A percentile compares a stretch with the other conserved stretches of the same genome.
phyloP scores from a whole-genome alignment of 2,888 invertebrate genomes.

The Tenthredo livida region DNA sequence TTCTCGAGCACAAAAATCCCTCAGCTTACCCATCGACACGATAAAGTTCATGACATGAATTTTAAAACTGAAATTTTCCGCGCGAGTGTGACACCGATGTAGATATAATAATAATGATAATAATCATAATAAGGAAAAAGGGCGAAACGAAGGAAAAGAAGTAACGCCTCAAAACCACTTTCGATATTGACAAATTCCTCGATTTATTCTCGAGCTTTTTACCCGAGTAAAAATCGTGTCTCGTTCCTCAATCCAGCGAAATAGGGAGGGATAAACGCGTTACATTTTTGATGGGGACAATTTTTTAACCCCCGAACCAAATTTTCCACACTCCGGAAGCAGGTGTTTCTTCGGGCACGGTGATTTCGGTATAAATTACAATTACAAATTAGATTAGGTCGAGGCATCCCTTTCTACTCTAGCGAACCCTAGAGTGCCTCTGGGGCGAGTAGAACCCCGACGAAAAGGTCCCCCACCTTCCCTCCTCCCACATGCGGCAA shows the following conservation, averaged over 20 bases:
- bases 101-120: background rate
- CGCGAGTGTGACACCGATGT: background rate
- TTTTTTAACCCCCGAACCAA: constrained; percentile 45
- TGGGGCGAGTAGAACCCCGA: constrained; percentile 12
- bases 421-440: constrained; percentile 46
- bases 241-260: background rate
- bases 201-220: constrained; percentile 36
- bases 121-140: background rate
- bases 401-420: constrained; percentile 25
- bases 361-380: constrained; percentile 54
- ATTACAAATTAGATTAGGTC: constrained; percentile 55
- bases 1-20: constrained; percentile 16
- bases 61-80: background rate
- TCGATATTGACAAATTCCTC: constrained; percentile 49
- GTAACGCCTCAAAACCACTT: constrained; percentile 29
- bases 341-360: constrained; percentile 51
- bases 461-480: constrained; percentile 26
- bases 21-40: background rate
- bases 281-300: constrained; percentile 44
- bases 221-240: constrained; percentile 20
- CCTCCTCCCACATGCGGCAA: background rate
- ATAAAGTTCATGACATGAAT: constrained; percentile 17
- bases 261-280: constrained; percentile 29
- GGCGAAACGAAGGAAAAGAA: background rate
- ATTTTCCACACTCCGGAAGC: constrained; percentile 19